Conservation (phyloP, 92 coral and sea anemone species). For the Siderastrea radians region DNA sequence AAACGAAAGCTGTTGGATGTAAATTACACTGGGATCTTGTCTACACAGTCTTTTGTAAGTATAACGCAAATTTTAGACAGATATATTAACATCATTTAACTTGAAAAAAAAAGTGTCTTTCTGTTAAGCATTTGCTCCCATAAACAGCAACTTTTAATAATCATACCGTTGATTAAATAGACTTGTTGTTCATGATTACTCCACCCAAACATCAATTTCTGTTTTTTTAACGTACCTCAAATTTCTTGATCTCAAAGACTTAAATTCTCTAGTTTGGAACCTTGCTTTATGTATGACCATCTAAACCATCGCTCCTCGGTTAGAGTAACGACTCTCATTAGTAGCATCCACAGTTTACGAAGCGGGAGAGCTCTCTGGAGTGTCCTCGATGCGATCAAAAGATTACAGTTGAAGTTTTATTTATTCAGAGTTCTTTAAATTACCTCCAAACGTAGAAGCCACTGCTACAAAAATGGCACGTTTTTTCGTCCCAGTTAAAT, state of each 20-base stretch:
- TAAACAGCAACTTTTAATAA: not conserved
- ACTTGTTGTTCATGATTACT: not conserved
- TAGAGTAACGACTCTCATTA: not conserved
- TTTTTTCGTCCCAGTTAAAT: not conserved
- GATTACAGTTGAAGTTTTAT: not conserved
- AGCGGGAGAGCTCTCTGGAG: not conserved
- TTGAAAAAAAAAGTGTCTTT: not conserved
- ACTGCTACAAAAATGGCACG: no score
- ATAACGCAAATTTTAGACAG: not conserved
- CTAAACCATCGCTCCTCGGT: not conserved
- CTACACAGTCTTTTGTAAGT: conserved; percentile 13
- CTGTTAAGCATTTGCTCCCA: not conserved
- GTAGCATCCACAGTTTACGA: not conserved
- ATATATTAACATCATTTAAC: not conserved
- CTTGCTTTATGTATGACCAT: not conserved
- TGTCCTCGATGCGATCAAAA: conserved; percentile 1
- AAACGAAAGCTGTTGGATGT: not conserved
- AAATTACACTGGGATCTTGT: not conserved
- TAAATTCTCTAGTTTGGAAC: not conserved
- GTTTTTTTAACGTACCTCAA: not conserved
- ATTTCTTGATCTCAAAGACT: not conserved
- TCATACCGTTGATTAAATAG: not conserved
- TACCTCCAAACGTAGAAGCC: not conserved
- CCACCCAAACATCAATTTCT: not conserved
- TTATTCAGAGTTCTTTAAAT: not conserved